Evolutionary conservation across 1,140 invertebrate species (phyloP).

Genomic region (Zaprionus camerounensis): DNA sequence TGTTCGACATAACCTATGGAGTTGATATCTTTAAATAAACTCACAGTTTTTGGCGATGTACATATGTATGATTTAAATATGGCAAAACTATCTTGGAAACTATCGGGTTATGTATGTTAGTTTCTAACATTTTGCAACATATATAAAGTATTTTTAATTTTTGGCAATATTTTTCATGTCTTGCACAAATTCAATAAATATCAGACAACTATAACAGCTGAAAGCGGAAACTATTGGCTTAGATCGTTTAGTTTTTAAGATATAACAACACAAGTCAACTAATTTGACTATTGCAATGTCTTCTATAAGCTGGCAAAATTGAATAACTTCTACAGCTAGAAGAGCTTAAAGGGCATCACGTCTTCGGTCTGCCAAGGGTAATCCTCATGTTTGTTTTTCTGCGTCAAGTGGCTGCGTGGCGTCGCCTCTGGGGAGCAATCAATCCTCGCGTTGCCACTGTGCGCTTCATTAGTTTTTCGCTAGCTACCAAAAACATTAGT

Average conservation of each 20-base stretch:
- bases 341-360: not conserved
- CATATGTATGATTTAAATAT: not conserved
- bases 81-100: not conserved
- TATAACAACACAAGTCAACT: too few species aligned
- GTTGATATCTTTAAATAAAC: too few species aligned
- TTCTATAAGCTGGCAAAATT: too few species aligned
- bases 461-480: constrained; percentile 77
- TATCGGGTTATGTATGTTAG: not conserved
- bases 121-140: not conserved
- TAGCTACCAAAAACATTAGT: constrained; percentile 65
- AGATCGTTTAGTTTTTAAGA: too few species aligned
- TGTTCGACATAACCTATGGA: too few species aligned
- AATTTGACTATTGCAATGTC: too few species aligned
- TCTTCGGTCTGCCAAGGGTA: not conserved
- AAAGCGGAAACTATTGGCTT: not conserved
- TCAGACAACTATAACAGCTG: not conserved
- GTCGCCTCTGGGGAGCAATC: constrained; percentile 77
- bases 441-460: constrained; percentile 77
- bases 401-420: constrained; percentile 51
- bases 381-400: not conserved
- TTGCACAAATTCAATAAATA: not conserved
- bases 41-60: too few species aligned
- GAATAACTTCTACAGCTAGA: not conserved
- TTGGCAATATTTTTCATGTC: not conserved
- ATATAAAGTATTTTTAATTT: too few species aligned